Evolutionary conservation across 2,113 vertebrate species (phyloP), one percentile per base, ranked within the genome.

Genomic region (Stigmatopora nigra): DNA sequence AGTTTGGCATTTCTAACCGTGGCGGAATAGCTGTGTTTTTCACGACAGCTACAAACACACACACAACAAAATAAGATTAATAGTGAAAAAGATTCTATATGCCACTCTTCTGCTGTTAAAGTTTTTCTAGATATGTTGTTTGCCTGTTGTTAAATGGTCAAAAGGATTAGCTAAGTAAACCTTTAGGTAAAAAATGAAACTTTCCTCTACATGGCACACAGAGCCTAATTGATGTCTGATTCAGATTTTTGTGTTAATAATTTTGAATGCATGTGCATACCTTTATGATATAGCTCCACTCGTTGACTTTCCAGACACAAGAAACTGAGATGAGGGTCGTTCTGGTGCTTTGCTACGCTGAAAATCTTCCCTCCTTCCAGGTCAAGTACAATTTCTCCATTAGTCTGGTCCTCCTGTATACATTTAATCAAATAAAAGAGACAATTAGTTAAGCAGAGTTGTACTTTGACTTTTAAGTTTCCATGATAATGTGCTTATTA

Each of bases 281-380:
- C 93, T 93, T 66, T 89, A 85, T 96, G 94, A 69, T 92, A 92
- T 1, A 96, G 92, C 0, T 91, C 86, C 0, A 94, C 92, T 72
- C 81, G 89, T 73, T 82, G 91, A 14, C 93, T 92, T 72, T 96
- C 93, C 20, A 96, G 72, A 74, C 93, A 95, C 67, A 96, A 86
- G 77, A 94, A 96, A 78, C 88, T 92, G 0, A 96, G 91, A 51
- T 93, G 91, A 0, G 91, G 91, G 67, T 92, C 88, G 57, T 95
- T 93, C 17, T 88, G 88, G 84, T 96, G 91, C 79, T 93, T 92
- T 0, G 93, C 89, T 13, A 96, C 94, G 10, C 89, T 95, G 77
- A 96, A 96, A 68, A 96, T 84, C 78, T 91, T 92, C 19, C 93
- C 91, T 2, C 88, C 91, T 63, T 95, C 92, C 78, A 95, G 80